Conservation (phyloP, 2,888 invertebrate genomes). For the Mythimna ferrago region DNA sequence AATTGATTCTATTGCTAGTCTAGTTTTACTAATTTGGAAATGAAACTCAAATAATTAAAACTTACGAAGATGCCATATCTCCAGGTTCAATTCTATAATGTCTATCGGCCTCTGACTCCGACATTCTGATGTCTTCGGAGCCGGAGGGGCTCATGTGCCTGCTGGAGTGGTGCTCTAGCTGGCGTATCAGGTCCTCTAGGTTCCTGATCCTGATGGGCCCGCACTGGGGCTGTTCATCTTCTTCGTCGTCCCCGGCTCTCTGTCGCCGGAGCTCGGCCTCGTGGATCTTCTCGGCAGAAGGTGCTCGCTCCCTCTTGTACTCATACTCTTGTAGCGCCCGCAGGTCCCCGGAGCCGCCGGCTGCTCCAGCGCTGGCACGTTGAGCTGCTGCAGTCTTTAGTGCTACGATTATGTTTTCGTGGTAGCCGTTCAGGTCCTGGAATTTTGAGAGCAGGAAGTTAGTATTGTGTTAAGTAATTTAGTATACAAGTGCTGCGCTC, state of each 20-base stretch:
- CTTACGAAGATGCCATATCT: conserved; percentile 88
- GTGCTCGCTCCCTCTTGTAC: conserved; percentile 91
- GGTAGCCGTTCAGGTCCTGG: conserved; percentile 97
- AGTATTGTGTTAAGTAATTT: background rate
- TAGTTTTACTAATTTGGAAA: background rate
- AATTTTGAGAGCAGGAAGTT: conserved; percentile 73
- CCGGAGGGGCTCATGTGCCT: conserved; percentile 97
- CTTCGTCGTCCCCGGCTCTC: conserved; percentile 90
- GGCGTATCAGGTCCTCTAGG: conserved; percentile 97
- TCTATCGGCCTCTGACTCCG: conserved; percentile 97
- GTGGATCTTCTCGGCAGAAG: conserved; percentile 94
- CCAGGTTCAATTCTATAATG: conserved; percentile 95
- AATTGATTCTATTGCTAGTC: background rate
- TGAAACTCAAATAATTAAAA: conserved; percentile 35
- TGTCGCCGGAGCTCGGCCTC: conserved; percentile 92
- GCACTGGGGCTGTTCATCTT: conserved; percentile 94
- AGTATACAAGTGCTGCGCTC: background rate
- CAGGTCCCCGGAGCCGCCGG: conserved; percentile 85
- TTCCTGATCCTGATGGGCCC: conserved; percentile 97
- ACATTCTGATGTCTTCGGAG: conserved; percentile 97
- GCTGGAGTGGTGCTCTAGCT: conserved; percentile 96
- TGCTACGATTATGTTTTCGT: conserved; percentile 97
- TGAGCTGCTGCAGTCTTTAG: conserved; percentile 95
- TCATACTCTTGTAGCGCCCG: conserved; percentile 89
- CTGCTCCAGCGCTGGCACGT: conserved; percentile 87